A percentile compares a stretch with the other conserved stretches of the same genome.
Evolutionary conservation across 1,140 invertebrate species (phyloP).

Genomic region (Charaxes varanes): DNA sequence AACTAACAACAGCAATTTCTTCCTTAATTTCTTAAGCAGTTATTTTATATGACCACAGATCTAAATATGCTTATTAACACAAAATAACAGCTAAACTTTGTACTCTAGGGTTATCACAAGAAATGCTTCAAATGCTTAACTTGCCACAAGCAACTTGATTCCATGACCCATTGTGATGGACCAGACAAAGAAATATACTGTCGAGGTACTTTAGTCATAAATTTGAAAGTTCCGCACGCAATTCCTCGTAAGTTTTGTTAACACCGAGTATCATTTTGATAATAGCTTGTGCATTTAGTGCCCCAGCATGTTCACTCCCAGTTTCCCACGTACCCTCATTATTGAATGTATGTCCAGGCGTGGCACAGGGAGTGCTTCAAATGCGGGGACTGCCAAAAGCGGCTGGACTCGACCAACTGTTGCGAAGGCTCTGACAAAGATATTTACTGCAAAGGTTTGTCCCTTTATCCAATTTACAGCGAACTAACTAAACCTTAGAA

Average conservation of each 20-base stretch:
- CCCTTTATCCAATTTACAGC: slow-evolving; percentile 76
- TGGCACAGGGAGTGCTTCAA: slow-evolving; percentile 98
- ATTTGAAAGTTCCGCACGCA: slow-evolving; percentile 14
- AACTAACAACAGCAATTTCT: too few species aligned
- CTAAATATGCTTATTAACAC: slow-evolving; percentile 9
- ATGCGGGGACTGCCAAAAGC: slow-evolving; percentile 93
- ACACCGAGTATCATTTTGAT: slow-evolving; percentile 46
- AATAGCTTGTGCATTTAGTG: slow-evolving; percentile 40
- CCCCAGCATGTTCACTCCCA: slow-evolving; percentile 46
- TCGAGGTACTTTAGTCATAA: slow-evolving; percentile 80
- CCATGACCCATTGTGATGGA: slow-evolving; percentile 93
- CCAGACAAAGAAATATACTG: slow-evolving; percentile 96
- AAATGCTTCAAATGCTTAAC: slow-evolving; percentile 92
- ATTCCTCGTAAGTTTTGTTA: slow-evolving; percentile 28
- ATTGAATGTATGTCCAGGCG: slow-evolving; percentile 75
- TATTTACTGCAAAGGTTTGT: slow-evolving; percentile 97
- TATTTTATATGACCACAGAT: slow-evolving; percentile 5
- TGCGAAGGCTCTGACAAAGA: slow-evolving; percentile 96
- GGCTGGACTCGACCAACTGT: slow-evolving; percentile 96
- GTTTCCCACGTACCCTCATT: slow-evolving; percentile 37
- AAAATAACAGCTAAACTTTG: slow-evolving; percentile 26
- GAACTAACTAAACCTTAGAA: slow-evolving; percentile 9
- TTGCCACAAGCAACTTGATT: slow-evolving; percentile 94
- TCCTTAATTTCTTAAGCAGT: neutral
- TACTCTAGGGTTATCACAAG: slow-evolving; percentile 88